These are phyloP conservation scores for Piscicola geometra DNA, from an alignment of 2,888 invertebrate genomes.

Conservation along the genomic window DNA sequence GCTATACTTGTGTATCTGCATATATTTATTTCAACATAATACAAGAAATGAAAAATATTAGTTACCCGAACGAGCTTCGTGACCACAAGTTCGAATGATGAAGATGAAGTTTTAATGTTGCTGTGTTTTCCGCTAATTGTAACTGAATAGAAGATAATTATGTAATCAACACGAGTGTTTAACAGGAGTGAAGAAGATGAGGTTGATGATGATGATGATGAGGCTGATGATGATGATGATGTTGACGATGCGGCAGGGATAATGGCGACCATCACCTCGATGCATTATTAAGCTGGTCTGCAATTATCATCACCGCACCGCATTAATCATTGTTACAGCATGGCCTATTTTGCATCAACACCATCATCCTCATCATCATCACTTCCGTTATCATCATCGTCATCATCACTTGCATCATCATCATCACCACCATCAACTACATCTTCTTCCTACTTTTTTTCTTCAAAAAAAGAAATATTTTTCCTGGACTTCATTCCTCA, in stretches of 20 bases:
- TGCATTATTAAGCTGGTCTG: constrained; percentile 11
- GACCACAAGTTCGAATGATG: no score
- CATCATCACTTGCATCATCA: constrained; percentile 23
- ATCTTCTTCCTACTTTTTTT: not conserved
- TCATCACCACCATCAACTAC: constrained; percentile 25
- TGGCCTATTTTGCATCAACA: constrained; percentile 4
- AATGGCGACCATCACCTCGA: not conserved
- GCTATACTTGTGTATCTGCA: no score
- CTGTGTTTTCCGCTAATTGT: no score
- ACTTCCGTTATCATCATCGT: constrained; percentile 25
- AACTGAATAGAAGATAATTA: no score
- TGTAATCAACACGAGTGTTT: no score
- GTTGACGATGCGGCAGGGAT: not conserved
- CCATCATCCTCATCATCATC: constrained; percentile 26
- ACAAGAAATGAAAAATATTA: no score
- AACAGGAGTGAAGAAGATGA: no score
- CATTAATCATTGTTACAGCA: constrained; percentile 6
- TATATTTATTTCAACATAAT: no score
- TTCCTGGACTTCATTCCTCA: not conserved
- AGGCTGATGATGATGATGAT: not conserved
- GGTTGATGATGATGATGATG: not conserved
- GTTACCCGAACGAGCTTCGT: no score
- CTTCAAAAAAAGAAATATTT: constrained; percentile 6
- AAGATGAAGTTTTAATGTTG: not conserved
- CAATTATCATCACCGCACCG: not conserved